Base-by-base conservation (phyloP, 2,797 vertebrate genomes). In the Merluccius polli region DNA sequence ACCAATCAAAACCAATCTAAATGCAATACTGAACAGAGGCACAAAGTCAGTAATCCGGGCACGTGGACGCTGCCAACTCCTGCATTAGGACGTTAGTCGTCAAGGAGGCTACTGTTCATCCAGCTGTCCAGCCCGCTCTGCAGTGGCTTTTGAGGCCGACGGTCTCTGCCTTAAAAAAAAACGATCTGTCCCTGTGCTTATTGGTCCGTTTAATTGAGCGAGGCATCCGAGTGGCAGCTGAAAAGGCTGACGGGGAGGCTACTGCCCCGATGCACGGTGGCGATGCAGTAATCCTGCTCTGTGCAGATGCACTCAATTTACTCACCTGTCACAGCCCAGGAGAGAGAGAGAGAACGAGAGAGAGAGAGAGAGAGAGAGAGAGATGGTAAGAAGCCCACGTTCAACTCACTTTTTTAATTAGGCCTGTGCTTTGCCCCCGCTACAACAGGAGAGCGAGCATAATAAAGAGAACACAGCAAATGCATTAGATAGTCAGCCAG, bases 151-250 rank as follows among this genome's bases (percentile, higher is more conserved):
- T 24, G 52, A 63, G n/a, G 52, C 52, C 0, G 48, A 9, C 18
- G 6, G 18, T 52, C 18, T 18, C n/a, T 18, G 21, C 48, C 9
- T 52, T n/a, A 52, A n/a, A 52, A n/a, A 52, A n/a, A 27, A 27
- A 63, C 3, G 2, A 48, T 63, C 52, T 27, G 10, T 32, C 18
- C 2, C 29, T 27, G 78, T 81, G 87, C 41, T 89, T 86, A 84
- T 84, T 73, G 77, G 78, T 71, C 81, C 77, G 70, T 87, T 87
- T 85, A 88, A 89, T 86, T 85, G 87, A 89, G 83, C 82, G 77
- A 76, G 72, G 71, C 79, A 72, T 63, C 52, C 80, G 88, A 87
- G 84, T 84, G 88, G 79, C 85, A 86, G 85, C 83, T 85, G 83
- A 73, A 77, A 65, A 78, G 78, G 81, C 84, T 79, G 85, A 87